Evolutionary conservation across 2,888 invertebrate species (phyloP).

Genomic region (Hylaea fasciaria): DNA sequence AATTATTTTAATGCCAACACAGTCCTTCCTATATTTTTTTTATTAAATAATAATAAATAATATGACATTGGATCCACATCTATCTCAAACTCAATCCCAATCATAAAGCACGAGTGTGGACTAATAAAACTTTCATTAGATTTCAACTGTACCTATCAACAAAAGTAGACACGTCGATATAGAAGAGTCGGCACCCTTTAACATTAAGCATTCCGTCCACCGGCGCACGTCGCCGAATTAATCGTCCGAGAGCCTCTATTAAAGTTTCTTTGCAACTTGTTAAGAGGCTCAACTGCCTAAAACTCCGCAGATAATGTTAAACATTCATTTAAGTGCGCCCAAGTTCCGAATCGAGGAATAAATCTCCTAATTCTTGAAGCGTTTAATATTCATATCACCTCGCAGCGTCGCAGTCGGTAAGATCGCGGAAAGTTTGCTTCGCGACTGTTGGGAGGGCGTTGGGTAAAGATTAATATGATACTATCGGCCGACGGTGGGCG

Average conservation of each 20-base stretch:
- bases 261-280: constrained; percentile 82
- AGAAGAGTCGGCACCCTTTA: constrained; percentile 66
- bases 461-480: background rate
- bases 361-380: constrained; percentile 82
- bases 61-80: too few species aligned
- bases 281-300: constrained; percentile 79
- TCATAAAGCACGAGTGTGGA: too few species aligned
- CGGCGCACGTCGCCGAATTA: constrained; percentile 79
- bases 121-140: too few species aligned
- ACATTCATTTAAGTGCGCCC: constrained; percentile 83
- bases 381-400: constrained; percentile 84
- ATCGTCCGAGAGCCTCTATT: constrained; percentile 83
- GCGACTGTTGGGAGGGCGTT: constrained; percentile 1
- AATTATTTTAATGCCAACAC: too few species aligned
- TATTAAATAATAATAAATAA: too few species aligned
- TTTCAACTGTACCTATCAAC: too few species aligned
- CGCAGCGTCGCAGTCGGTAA: constrained; percentile 25
- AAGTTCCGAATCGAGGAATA: constrained; percentile 80
- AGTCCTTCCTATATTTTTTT: too few species aligned
- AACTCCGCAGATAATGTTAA: constrained; percentile 83
- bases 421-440: constrained; percentile 22
- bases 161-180: constrained; percentile 41
- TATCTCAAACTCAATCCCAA: too few species aligned
- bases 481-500: too few species aligned
- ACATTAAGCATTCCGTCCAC: constrained; percentile 80